Evolutionary conservation across 2,113 vertebrate species (phyloP), one percentile per base, ranked within the genome.

Genomic region (Phalacrocorax pelagicus): DNA sequence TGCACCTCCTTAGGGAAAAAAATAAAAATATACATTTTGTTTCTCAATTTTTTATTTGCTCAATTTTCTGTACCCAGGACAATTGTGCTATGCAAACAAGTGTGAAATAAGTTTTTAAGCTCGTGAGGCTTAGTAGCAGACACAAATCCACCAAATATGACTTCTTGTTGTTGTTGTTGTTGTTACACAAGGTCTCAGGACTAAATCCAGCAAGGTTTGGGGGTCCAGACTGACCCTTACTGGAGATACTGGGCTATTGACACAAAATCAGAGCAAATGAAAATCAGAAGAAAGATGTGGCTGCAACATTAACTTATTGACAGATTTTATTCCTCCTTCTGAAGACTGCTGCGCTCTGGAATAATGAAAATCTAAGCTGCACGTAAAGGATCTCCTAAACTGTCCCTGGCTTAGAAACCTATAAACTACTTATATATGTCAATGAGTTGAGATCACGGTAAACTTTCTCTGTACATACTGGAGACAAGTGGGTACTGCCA

Each of bases 1-100:
- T n/a, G 20, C 4, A 55, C 15, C 5, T 4, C 9, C 52, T 38
- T 44, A 29, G 14, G 8, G 24, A 3, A 11, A 71, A 15, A 24
- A 14, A 15, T 11, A 3, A 5, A 18, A 32, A 52, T 4, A 3
- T 5, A 23, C 15, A 47, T 27, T 5, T 69, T 3, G 1, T 69
- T 94, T 65, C 8, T 66, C 6, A 51, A 2, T 29, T 24, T 78
- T 82, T 86, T 86, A 16, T 69, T 90, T 84, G 6, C 8, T 55
- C 16, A 16, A 1, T 74, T 84, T 83, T 92, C n/a, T 38, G 2
- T 61, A 46, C 18, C 19, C 6, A 32, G 15, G 30, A 69, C 2
- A 83, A 92, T 26, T 66, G 11, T 36, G 40, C 46, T 49, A 24
- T 12, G 30, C 27, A 81, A 92, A 59, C 1, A 17, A 67, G 4